A percentile compares a stretch with the other conserved stretches of the same genome.
Conservation (phyloP, 2,797 vertebrate species). For the Rhadinocentrus ornatus region DNA sequence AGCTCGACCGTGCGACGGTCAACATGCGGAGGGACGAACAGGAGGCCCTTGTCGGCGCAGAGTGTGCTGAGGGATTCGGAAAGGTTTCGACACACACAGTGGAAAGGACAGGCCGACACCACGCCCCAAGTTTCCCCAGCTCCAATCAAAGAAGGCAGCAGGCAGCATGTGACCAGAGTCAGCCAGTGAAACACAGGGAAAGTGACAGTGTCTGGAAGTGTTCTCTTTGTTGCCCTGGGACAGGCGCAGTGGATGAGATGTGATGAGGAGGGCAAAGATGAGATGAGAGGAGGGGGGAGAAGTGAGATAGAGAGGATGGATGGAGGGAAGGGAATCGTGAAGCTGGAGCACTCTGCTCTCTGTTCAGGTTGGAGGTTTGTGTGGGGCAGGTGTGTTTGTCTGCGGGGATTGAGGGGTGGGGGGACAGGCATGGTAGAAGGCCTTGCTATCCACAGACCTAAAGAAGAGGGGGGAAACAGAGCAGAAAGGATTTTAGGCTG, state of each 20-base stretch:
- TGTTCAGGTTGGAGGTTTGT: constrained; percentile 52
- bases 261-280: constrained; percentile 57
- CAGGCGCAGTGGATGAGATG: constrained; percentile 68
- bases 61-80: constrained; percentile 94
- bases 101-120: constrained; percentile 89
- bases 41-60: constrained; percentile 92
- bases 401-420: constrained; percentile 75
- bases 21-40: constrained; percentile 91
- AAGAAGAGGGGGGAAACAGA: constrained; percentile 8
- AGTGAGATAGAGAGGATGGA: constrained; percentile 53
- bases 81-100: constrained; percentile 93
- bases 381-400: constrained; percentile 70
- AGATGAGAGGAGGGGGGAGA: constrained; percentile 45
- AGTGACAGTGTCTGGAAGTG: constrained; percentile 48
- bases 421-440: constrained; percentile 85
- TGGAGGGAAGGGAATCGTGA: constrained; percentile 37
- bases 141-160: constrained; percentile 77
- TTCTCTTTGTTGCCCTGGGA: constrained; percentile 52
- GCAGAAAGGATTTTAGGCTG: constrained; percentile 1
- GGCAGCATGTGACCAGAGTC: constrained; percentile 80
- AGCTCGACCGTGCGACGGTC: constrained; percentile 94
- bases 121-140: constrained; percentile 87
- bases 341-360: constrained; percentile 44
- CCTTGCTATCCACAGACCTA: constrained; percentile 85
- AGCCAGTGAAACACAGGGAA: constrained; percentile 78